A percentile compares a stretch with the other conserved stretches of the same genome.
Evolutionary conservation across 2,888 invertebrate species (phyloP).

Genomic region (Ochlodes sylvanus): DNA sequence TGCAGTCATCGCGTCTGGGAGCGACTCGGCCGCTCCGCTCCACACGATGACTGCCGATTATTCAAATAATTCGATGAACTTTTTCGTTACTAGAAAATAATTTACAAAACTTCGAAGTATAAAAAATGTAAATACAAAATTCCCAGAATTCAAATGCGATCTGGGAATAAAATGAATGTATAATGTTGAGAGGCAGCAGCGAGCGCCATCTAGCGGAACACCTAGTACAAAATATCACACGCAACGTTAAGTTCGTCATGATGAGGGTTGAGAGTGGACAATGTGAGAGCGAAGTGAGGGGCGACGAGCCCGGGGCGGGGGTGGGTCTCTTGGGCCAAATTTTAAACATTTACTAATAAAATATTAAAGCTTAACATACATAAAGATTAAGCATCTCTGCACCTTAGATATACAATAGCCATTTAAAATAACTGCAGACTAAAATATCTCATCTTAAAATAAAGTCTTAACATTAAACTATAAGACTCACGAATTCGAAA

Average conservation of each 20-base stretch:
- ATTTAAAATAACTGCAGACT: conserved; percentile 84
- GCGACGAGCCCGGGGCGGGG: conserved; percentile 51
- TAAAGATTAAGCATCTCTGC: conserved; percentile 85
- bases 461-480: conserved; percentile 82
- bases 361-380: conserved; percentile 86
- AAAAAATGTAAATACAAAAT: conserved; percentile 75
- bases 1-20: conserved; percentile 38
- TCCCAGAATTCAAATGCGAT: conserved; percentile 66
- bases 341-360: conserved; percentile 85
- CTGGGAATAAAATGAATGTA: conserved; percentile 63
- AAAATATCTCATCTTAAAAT: conserved; percentile 85
- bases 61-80: conserved; percentile 54
- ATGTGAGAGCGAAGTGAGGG: conserved; percentile 41
- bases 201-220: conserved; percentile 67
- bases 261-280: conserved; percentile 29
- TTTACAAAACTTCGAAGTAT: conserved; percentile 79
- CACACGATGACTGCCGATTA: conserved; percentile 62
- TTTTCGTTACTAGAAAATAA: conserved; percentile 75
- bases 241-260: conserved; percentile 62
- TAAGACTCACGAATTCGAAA: conserved; percentile 72
- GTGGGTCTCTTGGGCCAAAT: conserved; percentile 69
- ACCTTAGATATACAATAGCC: conserved; percentile 84
- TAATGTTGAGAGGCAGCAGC: conserved; percentile 63
- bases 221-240: conserved; percentile 81
- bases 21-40: conserved; percentile 48